Conservation (phyloP, 1,140 invertebrate genomes). For the Protaetia brevitarsis region DNA sequence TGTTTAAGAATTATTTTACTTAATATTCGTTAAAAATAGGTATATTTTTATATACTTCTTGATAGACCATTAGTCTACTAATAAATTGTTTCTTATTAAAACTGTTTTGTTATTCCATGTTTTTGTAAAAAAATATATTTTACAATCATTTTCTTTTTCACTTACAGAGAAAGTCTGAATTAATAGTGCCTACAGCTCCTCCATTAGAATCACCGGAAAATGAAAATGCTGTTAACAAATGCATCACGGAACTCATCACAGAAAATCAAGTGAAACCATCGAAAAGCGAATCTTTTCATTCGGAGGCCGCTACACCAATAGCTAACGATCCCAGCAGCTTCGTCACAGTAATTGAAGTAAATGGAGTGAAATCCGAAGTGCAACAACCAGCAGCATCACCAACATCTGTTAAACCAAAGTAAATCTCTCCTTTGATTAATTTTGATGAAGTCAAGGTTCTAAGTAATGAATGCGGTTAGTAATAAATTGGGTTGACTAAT, state of each 20-base stretch:
- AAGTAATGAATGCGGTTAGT: no score
- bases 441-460: no score
- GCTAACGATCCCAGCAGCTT: constrained; percentile 67
- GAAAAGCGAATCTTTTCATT: constrained; percentile 28
- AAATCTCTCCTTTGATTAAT: no score
- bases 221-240: constrained; percentile 59
- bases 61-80: no score
- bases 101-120: no score
- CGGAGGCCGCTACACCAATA: constrained; percentile 47
- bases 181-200: constrained; percentile 29
- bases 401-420: constrained; percentile 42
- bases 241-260: constrained; percentile 56
- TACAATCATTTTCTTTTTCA: not conserved
- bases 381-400: constrained; percentile 30
- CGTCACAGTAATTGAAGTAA: constrained; percentile 86
- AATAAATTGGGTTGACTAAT: no score
- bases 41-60: no score
- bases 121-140: no score
- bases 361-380: constrained; percentile 56
- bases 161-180: constrained; percentile 19
- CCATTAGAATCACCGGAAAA: constrained; percentile 41
- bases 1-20: no score
- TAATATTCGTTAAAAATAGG: no score
- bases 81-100: no score
- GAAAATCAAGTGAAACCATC: constrained; percentile 38